These are phyloP conservation scores for Chlamydotis undulata DNA, from an alignment of 2,113 vertebrate species.

Conservation along the genomic window DNA sequence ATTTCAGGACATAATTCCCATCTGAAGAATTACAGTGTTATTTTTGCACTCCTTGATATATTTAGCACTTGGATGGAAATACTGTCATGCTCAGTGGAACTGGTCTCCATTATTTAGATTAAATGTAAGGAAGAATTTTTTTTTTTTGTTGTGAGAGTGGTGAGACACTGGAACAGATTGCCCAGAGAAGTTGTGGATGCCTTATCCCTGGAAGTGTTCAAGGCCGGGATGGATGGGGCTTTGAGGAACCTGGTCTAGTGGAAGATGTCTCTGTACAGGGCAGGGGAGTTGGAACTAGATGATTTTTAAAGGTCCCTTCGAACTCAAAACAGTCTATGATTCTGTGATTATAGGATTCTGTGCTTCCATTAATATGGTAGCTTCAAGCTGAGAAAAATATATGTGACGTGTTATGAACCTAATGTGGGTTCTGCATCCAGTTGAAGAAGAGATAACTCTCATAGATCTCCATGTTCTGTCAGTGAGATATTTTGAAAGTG, in stretches of 20 bases:
- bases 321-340: background rate
- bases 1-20: conserved; percentile 37
- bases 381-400: background rate
- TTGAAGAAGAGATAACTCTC: background rate
- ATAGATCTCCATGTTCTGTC: background rate
- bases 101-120: background rate
- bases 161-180: background rate
- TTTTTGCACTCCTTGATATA: conserved; percentile 15
- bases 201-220: background rate
- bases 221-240: background rate
- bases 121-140: background rate
- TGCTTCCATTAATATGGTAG: background rate
- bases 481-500: background rate
- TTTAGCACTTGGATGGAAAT: conserved; percentile 26
- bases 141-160: rapidly evolving
- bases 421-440: background rate
- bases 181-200: background rate
- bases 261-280: background rate
- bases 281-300: background rate
- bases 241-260: background rate
- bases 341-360: background rate
- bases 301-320: background rate
- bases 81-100: background rate
- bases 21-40: conserved; percentile 13
- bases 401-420: background rate